Base-by-base conservation (phyloP, 2,888 invertebrate species). In the Lasioglossum marginatum region DNA sequence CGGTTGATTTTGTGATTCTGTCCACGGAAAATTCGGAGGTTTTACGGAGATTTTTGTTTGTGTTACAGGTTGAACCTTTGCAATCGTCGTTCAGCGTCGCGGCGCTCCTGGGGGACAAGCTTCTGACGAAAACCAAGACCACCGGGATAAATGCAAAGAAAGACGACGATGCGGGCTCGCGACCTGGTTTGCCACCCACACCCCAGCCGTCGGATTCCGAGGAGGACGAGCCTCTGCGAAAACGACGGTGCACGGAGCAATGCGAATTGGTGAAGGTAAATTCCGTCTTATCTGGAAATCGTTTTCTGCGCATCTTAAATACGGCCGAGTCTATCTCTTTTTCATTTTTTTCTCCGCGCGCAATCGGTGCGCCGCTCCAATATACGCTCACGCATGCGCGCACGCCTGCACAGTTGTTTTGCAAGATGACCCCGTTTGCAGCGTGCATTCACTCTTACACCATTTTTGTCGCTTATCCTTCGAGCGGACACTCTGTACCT, bases 161-260 rank as follows among this genome's bases (percentile, higher is more conserved):
- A 81, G 76, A 76, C 5, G 78, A 87, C 10, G 77, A 86, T 57
- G 85, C 80, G 73, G 77, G 81, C 81, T 81, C 86, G 60, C 82
- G 87, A 45, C 83, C 88, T 87, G 45, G 86, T 77, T 88, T 95
- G 37, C 95, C 95, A 16, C 94, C 97, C 81, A 98, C 98, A 4
- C 98, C 98, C 0, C 98, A 98, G 95, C 97, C 98, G 34, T 98
- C 98, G 0, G 98, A 98, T 95, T 97, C 98, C 0, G 98, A 98
- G 95, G 97, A 98, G 95, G 96, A 96, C 90, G 96, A 96, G 94
- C 96, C 96, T 45, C 95, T 96, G 34, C 94, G 95, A 84, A 96
- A 96, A 94, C 92, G 95, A 89, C 92, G 92, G 45, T 94, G 94
- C 88, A 92, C 95, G 66, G 95, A 96, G 92, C 96, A 96, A 94